Percentiles rank a stretch among this genome's conserved stretches.
Evolutionary conservation across 2,113 vertebrate genomes (phyloP).

Genomic region (Xiphias gladius): DNA sequence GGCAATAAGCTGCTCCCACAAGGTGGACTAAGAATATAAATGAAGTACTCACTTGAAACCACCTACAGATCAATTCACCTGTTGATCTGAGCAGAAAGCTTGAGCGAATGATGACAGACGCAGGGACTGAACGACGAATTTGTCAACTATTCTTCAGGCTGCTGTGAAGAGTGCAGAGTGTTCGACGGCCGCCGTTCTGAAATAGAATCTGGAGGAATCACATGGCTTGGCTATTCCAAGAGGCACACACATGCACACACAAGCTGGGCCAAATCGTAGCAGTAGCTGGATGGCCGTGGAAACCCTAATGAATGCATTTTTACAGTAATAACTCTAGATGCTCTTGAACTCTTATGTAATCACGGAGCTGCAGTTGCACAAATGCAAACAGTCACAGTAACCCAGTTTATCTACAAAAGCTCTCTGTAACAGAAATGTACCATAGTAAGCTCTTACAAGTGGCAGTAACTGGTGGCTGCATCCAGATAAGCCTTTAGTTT

Average conservation of each 20-base stretch:
- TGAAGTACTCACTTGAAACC: conserved; percentile 45
- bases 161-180: conserved; percentile 12
- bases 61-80: conserved; percentile 6
- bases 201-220: conserved; percentile 83
- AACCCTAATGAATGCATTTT: conserved; percentile 9
- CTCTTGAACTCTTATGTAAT: not conserved
- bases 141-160: conserved; percentile 33
- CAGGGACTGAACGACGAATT: conserved; percentile 26
- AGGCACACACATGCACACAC: conserved; percentile 15
- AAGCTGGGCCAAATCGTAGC: conserved; percentile 30
- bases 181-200: conserved; percentile 62
- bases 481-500: not conserved
- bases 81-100: too few species aligned
- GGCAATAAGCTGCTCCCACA: not conserved
- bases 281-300: not conserved
- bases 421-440: not conserved
- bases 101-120: not conserved
- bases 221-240: conserved; percentile 83
- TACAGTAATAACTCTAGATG: not conserved
- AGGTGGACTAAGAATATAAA: conserved; percentile 1
- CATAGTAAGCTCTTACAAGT: not conserved
- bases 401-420: not conserved
- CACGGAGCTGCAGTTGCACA: not conserved
- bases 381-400: conserved; percentile 1
- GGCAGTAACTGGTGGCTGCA: not conserved